Conservation (phyloP, 2,888 invertebrate species). For the Lasioglossum zephyrum region DNA sequence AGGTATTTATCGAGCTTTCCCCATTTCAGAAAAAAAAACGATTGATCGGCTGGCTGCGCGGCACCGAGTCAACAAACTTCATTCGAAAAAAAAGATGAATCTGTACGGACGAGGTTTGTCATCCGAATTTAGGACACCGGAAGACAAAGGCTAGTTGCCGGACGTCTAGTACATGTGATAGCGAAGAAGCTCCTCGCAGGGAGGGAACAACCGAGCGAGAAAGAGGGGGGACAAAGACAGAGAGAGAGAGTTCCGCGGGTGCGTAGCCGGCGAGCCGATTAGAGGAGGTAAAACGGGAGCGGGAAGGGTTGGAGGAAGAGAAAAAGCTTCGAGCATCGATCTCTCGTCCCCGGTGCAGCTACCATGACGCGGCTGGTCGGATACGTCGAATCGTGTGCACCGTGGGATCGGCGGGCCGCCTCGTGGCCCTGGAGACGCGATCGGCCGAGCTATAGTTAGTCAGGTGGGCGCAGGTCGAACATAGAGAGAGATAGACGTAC, state of each 20-base stretch:
- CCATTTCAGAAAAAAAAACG: background rate
- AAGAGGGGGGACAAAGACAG: background rate
- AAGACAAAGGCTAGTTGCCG: background rate
- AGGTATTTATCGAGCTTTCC: background rate
- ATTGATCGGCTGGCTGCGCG: background rate
- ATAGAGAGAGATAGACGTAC: background rate
- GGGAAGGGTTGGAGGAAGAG: constrained; percentile 60
- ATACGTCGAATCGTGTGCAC: constrained; percentile 42
- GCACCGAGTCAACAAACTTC: background rate
- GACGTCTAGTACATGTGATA: background rate
- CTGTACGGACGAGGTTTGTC: background rate
- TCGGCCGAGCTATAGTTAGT: constrained; percentile 42
- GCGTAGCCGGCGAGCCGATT: constrained; percentile 43
- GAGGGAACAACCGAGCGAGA: background rate
- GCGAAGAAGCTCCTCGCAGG: constrained; percentile 3
- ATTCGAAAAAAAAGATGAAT: background rate
- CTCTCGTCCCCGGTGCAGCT: constrained; percentile 64
- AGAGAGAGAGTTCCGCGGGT: constrained; percentile 29
- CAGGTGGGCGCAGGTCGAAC: background rate
- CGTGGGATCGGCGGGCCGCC: constrained; percentile 45
- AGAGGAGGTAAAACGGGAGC: constrained; percentile 47
- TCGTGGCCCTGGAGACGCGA: constrained; percentile 34
- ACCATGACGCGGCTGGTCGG: constrained; percentile 63
- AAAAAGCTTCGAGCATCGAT: constrained; percentile 70
- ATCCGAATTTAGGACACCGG: background rate